phyloP scores from a whole-genome alignment of 2,113 vertebrate species.

The Xiphorhynchus elegans region DNA sequence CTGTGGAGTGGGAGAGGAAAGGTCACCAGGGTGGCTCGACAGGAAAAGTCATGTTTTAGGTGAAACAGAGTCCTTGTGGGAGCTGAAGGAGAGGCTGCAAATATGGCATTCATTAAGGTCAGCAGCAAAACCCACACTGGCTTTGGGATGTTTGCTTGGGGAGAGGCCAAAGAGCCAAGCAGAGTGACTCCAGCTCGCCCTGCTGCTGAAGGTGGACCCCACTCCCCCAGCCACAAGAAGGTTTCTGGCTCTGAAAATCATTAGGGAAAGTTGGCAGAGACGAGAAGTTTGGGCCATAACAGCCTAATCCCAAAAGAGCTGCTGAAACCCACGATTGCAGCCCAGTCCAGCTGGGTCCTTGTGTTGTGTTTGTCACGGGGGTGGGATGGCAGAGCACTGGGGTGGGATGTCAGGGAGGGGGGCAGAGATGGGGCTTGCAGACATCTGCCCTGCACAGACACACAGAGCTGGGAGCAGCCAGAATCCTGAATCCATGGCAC shows the following conservation, averaged over 20 bases:
- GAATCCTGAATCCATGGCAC: neutral
- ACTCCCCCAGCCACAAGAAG: fast-evolving
- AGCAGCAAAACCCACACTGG: fast-evolving
- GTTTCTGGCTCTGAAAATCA: neutral
- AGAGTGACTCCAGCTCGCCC: neutral
- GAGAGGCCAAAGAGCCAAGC: neutral
- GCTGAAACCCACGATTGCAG: neutral
- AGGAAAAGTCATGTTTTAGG: neutral
- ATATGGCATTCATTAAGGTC: fast-evolving
- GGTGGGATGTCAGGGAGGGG: fast-evolving
- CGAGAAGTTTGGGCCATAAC: neutral
- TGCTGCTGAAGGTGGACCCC: neutral
- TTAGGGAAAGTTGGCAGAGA: neutral
- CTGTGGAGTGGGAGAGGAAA: neutral
- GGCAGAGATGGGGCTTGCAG: neutral
- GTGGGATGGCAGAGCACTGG: neutral
- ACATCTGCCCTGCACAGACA: neutral
- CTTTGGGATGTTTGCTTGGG: neutral
- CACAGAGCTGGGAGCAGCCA: neutral
- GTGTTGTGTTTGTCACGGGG: neutral
- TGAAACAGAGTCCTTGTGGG: neutral
- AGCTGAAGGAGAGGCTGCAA: neutral
- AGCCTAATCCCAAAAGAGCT: neutral
- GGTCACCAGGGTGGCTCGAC: fast-evolving
- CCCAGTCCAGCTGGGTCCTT: neutral